Conservation (phyloP, 2,888 invertebrate species). For the Apodemia hepburni region DNA sequence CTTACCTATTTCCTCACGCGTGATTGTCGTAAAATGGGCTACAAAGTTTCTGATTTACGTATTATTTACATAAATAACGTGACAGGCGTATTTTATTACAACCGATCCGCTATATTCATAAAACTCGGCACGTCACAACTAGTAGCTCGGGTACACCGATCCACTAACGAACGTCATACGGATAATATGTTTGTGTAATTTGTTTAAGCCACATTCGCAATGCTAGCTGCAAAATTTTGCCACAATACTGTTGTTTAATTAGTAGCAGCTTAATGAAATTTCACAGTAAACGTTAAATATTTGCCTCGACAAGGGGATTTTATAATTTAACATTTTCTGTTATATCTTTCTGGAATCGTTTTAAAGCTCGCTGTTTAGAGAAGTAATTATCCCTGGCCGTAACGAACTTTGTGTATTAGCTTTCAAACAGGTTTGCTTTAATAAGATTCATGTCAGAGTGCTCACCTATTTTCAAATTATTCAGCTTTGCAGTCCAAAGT, state of each 20-base stretch:
- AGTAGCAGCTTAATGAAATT: constrained; percentile 49
- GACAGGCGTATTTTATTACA: neutral
- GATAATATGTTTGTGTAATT: constrained; percentile 36
- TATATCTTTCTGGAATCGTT: constrained; percentile 31
- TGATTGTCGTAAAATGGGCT: too few species aligned
- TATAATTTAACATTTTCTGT: constrained; percentile 40
- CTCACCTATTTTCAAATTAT: constrained; percentile 10
- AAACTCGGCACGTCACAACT: constrained; percentile 1
- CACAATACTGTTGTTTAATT: constrained; percentile 49
- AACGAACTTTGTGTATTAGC: constrained; percentile 14
- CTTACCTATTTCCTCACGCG: too few species aligned
- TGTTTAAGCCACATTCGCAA: constrained; percentile 36
- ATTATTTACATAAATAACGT: too few species aligned
- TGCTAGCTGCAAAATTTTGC: constrained; percentile 29
- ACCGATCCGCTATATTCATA: neutral
- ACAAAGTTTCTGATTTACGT: too few species aligned
- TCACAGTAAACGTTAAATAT: constrained; percentile 43
- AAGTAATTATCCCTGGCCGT: constrained; percentile 10
- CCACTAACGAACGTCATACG: constrained; percentile 17
- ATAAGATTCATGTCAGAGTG: constrained; percentile 6
- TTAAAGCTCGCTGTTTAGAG: constrained; percentile 7
- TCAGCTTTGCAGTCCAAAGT: neutral
- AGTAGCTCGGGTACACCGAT: constrained; percentile 1
- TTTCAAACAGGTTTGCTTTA: constrained; percentile 13
- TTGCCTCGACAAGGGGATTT: constrained; percentile 39